Evolutionary conservation across 1,140 invertebrate species (phyloP).

Genomic region (Xylocopa sonorina): DNA sequence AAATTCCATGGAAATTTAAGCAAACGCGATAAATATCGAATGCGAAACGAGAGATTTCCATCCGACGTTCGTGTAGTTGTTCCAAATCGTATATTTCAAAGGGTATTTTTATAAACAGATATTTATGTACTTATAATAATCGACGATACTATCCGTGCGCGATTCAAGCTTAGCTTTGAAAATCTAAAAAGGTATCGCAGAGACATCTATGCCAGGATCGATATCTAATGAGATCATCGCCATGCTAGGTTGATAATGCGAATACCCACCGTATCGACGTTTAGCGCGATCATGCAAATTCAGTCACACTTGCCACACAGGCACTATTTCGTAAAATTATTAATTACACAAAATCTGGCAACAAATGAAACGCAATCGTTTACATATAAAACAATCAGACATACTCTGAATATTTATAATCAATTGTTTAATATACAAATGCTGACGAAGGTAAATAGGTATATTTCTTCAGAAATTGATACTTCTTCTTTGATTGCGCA

Average conservation of each 20-base stretch:
- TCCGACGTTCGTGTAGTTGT: background rate
- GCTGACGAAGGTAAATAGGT: too few species aligned
- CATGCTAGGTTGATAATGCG: background rate
- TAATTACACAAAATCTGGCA: too few species aligned
- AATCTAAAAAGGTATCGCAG: constrained; percentile 14
- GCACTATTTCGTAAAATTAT: background rate
- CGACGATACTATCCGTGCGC: background rate
- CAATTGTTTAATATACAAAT: background rate
- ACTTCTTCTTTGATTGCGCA: background rate
- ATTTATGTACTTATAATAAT: background rate
- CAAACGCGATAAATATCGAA: background rate
- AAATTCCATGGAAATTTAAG: background rate
- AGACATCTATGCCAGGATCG: constrained; percentile 14
- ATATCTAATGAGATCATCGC: background rate
- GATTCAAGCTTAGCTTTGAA: background rate
- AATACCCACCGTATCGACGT: background rate
- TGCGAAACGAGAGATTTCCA: background rate
- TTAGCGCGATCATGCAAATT: background rate
- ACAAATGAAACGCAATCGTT: background rate
- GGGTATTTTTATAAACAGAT: background rate
- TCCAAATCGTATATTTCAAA: background rate
- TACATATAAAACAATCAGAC: too few species aligned
- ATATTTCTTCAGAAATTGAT: background rate
- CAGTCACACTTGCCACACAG: background rate
- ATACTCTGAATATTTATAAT: too few species aligned